Percentiles rank a stretch among this genome's conserved stretches.
phyloP scores from a whole-genome alignment of 2,888 invertebrate genomes.

The Lithophane leautieri region DNA sequence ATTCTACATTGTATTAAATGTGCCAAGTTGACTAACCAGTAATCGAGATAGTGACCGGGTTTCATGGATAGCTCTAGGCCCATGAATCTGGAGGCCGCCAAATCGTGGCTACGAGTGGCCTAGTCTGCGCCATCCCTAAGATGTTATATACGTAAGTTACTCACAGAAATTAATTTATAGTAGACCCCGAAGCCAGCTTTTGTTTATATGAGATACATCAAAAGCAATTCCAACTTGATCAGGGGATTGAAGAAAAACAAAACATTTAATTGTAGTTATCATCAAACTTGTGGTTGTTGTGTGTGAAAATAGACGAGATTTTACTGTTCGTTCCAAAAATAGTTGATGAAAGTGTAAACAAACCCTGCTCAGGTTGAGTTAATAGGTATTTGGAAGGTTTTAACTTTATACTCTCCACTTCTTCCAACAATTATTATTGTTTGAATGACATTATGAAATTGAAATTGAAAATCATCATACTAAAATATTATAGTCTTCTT shows the following conservation, averaged over 20 bases:
- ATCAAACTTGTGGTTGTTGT: conserved; percentile 24
- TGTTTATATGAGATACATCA: conserved; percentile 51
- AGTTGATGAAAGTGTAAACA: neutral
- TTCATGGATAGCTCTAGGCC: no score
- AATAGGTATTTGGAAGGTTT: neutral
- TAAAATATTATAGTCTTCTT: no score
- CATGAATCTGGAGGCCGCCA: neutral
- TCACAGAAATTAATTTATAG: conserved; percentile 33
- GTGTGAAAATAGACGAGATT: conserved; percentile 30
- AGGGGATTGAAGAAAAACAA: conserved; percentile 44
- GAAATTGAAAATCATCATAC: no score
- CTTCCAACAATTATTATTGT: no score
- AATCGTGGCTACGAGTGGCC: neutral
- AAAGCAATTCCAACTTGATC: conserved; percentile 35
- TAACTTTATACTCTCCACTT: neutral
- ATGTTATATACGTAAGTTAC: neutral
- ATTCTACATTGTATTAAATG: no score
- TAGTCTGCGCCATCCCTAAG: neutral
- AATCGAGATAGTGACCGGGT: neutral
- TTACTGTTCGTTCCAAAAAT: neutral
- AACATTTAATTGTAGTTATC: conserved; percentile 17
- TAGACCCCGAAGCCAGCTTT: conserved; percentile 9
- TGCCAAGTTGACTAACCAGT: neutral
- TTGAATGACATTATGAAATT: no score
- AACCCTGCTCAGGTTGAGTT: neutral